phyloP scores from a whole-genome alignment of 2,888 invertebrate genomes.

The Nomada fucata region DNA sequence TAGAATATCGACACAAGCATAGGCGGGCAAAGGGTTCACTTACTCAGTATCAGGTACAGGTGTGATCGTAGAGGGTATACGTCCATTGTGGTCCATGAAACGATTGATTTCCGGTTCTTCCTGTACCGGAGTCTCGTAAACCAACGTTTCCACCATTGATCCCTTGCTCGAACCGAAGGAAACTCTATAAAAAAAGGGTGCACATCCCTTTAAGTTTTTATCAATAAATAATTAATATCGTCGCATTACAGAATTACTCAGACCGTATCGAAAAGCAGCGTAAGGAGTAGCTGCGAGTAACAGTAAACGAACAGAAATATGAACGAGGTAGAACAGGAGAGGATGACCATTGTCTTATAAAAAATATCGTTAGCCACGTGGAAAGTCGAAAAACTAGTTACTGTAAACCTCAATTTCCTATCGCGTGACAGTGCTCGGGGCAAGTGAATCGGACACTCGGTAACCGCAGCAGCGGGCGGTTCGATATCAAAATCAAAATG shows the following conservation, averaged over 20 bases:
- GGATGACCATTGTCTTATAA: slow-evolving; percentile 10
- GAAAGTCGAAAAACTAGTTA: slow-evolving; percentile 59
- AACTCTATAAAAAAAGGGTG: slow-evolving; percentile 88
- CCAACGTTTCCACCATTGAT: slow-evolving; percentile 97
- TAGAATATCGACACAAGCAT: background rate
- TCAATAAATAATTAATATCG: background rate
- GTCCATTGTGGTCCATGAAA: slow-evolving; percentile 82
- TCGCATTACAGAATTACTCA: background rate
- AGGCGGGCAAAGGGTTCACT: slow-evolving; percentile 64
- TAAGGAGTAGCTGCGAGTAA: background rate
- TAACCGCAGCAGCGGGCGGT: slow-evolving; percentile 72
- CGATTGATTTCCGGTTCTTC: slow-evolving; percentile 91
- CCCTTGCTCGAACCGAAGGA: slow-evolving; percentile 97
- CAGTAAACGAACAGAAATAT: background rate
- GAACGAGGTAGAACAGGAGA: slow-evolving; percentile 1
- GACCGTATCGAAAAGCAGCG: background rate
- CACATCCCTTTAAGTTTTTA: too few species aligned
- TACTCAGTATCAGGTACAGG: slow-evolving; percentile 83
- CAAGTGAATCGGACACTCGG: slow-evolving; percentile 68
- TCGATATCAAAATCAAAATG: slow-evolving; percentile 78
- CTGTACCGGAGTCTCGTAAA: slow-evolving; percentile 92
- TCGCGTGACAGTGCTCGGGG: slow-evolving; percentile 72
- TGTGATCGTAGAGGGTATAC: slow-evolving; percentile 78
- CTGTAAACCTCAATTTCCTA: slow-evolving; percentile 79
- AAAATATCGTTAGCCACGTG: slow-evolving; percentile 31